Conservation (phyloP, 2,113 vertebrate genomes). For the Rhinolophus sinicus region DNA sequence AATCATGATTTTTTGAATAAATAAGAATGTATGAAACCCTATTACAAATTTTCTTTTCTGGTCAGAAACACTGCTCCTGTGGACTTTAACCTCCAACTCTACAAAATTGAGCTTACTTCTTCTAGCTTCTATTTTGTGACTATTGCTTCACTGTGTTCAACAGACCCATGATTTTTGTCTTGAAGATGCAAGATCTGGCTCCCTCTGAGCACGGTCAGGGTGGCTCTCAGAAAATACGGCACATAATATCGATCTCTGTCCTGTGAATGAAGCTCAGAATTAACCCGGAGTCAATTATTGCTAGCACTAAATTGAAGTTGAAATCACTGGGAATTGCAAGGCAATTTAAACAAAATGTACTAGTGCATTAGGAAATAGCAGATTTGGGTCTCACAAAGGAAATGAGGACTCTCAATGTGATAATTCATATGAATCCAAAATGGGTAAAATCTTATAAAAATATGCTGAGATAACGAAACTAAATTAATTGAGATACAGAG, state of each 20-base stretch:
- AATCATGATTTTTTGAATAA: neutral
- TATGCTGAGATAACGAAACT: neutral
- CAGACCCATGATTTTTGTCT: neutral
- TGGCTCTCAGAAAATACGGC: neutral
- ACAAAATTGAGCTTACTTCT: neutral
- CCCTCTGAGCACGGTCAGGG: neutral
- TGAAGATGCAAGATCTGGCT: neutral
- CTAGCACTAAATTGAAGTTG: conserved; percentile 1
- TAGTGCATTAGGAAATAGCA: neutral
- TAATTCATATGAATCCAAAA: neutral
- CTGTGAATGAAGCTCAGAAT: conserved; percentile 44
- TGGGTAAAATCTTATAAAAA: neutral
- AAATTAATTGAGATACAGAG: neutral
- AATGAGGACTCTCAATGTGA: neutral
- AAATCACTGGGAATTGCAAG: conserved; percentile 5
- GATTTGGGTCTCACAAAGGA: neutral
- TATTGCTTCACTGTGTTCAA: neutral
- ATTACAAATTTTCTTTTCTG: neutral
- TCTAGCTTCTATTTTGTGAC: neutral
- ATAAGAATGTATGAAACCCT: neutral
- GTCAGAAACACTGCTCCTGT: neutral
- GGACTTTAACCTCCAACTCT: neutral
- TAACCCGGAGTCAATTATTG: conserved; percentile 13
- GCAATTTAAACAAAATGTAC: neutral
- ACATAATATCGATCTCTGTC: neutral